Base-by-base conservation (phyloP, 2,113 vertebrate species). In the Clarias macrocephalus region DNA sequence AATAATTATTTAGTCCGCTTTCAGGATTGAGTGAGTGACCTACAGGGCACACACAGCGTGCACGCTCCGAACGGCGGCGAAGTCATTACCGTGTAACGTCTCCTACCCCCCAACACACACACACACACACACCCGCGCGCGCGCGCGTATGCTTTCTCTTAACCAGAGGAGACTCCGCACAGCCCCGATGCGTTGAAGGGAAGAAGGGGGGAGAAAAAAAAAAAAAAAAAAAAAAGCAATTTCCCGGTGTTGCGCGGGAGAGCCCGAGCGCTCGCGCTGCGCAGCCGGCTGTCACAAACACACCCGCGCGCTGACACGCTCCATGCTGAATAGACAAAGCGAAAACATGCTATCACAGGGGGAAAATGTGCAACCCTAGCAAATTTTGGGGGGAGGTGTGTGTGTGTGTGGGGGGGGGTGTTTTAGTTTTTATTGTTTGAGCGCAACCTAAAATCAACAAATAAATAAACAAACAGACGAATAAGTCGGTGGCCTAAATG, bases 21-120 rank as follows among this genome's bases (percentile, higher is more conserved):
- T 92, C 88, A 88, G 93, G 94, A 95, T 95, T 92, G 95, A 95
- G 94, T 94, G 91, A 94, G 90, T 94, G 94, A 95, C 94, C 95
- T 68, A 73, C 5, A 57, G 92, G 93, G 91, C 92, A 79, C 83
- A 87, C 79, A 83, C 79, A 28, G 81, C 81, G 87, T 66, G 60
- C 83, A 56, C 86, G 84, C 80, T 88, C 80, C 84, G 90, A 89
- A 89, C 90, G 80, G 80, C 60, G 56, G 80, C 91, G 75, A 90
- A 91, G 89, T 90, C 91, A 91, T 90, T 91, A 91, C 88, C 59
- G 84, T 63, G 88, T 87, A 91, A 86, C 88, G 70, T 82, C 88
- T 91, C 88, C 82, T 84, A 8, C 87, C 19, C 84, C 63, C 84
- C n/a, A 60, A 83, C 88, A 19, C 88, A 54, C 83, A n/a, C 75